Percentiles rank a stretch among this genome's conserved stretches.
phyloP scores from a whole-genome alignment of 2,113 vertebrate genomes.

The Petrocephalus zakoni region DNA sequence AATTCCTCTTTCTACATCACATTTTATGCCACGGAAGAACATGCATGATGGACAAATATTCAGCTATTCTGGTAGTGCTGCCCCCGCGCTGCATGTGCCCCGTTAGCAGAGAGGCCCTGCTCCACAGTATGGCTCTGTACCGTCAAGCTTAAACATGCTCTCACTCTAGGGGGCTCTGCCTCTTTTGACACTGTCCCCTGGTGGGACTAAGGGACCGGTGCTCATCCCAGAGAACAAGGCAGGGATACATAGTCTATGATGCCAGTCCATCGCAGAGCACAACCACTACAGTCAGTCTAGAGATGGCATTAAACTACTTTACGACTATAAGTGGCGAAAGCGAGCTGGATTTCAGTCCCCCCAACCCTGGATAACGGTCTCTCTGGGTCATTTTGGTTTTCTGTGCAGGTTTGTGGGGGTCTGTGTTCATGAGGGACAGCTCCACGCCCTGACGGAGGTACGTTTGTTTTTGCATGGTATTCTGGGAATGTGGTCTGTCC shows the following conservation, averaged over 20 bases:
- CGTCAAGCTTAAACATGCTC: neutral
- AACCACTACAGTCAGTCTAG: neutral
- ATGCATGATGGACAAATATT: neutral
- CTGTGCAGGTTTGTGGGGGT: slow-evolving; percentile 70
- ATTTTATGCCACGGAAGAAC: neutral
- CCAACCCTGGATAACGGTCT: neutral
- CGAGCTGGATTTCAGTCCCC: neutral
- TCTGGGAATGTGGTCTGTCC: neutral
- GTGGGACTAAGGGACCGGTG: neutral
- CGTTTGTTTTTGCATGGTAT: neutral
- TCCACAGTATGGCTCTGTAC: neutral
- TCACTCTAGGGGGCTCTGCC: neutral
- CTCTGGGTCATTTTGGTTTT: neutral
- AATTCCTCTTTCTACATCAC: neutral
- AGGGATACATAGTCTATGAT: neutral
- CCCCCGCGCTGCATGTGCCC: neutral
- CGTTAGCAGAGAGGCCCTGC: neutral
- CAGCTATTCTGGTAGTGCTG: neutral
- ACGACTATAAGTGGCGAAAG: no score
- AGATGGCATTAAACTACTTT: no score
- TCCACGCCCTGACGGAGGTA: slow-evolving; percentile 74
- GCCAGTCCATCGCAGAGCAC: neutral
- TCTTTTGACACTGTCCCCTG: neutral
- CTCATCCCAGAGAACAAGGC: neutral
- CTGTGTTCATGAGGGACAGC: slow-evolving; percentile 74